Conservation (phyloP, 2,113 vertebrate genomes). For the Gavialis gangeticus region DNA sequence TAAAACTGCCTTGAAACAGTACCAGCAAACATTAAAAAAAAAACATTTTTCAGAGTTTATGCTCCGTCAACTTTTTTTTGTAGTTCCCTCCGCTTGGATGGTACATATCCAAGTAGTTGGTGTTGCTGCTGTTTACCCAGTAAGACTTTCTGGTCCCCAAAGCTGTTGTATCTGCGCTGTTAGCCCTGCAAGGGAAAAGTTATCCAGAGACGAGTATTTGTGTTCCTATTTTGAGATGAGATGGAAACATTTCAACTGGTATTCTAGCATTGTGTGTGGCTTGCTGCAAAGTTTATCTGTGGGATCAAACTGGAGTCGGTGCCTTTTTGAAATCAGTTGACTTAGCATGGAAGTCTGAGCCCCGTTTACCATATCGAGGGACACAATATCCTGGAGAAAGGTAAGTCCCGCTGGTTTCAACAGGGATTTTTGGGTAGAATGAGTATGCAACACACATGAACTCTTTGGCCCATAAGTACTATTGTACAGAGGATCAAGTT, state of each 20-base stretch:
- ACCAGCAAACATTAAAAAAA: background rate
- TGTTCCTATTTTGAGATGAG: background rate
- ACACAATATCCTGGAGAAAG: no score
- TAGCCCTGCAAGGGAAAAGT: fast-evolving
- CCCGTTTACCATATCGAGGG: fast-evolving
- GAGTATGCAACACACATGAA: fast-evolving
- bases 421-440: background rate
- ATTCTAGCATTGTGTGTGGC: background rate
- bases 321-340: background rate
- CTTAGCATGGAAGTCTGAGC: fast-evolving
- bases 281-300: background rate
- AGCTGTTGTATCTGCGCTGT: fast-evolving
- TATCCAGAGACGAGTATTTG: fast-evolving
- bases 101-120: fast-evolving
- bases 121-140: background rate
- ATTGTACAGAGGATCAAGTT: background rate
- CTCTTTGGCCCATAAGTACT: fast-evolving
- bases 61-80: background rate
- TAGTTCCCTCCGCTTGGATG: background rate
- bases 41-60: background rate
- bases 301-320: background rate
- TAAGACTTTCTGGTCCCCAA: background rate
- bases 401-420: background rate
- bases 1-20: background rate
- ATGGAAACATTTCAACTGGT: background rate